phyloP scores from a whole-genome alignment of 2,797 vertebrate genomes.

The Mus minutoides region DNA sequence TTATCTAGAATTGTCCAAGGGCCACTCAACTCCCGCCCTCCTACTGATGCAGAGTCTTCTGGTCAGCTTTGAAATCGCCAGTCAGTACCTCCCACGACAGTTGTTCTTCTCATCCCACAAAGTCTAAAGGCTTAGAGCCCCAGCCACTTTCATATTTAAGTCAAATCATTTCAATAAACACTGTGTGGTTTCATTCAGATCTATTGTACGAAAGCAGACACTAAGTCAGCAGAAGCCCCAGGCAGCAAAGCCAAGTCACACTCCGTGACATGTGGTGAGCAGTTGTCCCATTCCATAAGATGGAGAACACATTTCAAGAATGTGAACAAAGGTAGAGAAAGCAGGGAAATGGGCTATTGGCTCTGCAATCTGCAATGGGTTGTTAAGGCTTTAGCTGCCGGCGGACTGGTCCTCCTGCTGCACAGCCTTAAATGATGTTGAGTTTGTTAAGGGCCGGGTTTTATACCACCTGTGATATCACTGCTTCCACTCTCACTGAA shows the following conservation, averaged over 20 bases:
- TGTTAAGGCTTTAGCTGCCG: background rate
- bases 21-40: background rate
- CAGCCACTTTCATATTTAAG: background rate
- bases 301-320: background rate
- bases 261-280: background rate
- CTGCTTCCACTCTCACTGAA: background rate
- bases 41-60: background rate
- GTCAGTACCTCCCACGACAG: background rate
- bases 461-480: background rate
- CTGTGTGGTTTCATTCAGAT: background rate
- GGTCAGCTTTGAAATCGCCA: background rate
- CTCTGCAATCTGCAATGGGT: background rate
- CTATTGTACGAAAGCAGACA: background rate
- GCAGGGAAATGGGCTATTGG: background rate
- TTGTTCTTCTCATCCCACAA: background rate
- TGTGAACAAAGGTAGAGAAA: background rate
- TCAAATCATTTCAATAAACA: slow-evolving; percentile 18
- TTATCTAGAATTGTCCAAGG: background rate
- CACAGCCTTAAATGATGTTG: background rate
- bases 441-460: background rate
- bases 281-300: background rate
- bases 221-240: background rate
- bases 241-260: background rate
- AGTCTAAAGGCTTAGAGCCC: background rate
- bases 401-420: background rate